Evolutionary conservation across 2,888 invertebrate genomes (phyloP), one percentile per base, ranked within the genome.

Genomic region (Ligdia adustata): DNA sequence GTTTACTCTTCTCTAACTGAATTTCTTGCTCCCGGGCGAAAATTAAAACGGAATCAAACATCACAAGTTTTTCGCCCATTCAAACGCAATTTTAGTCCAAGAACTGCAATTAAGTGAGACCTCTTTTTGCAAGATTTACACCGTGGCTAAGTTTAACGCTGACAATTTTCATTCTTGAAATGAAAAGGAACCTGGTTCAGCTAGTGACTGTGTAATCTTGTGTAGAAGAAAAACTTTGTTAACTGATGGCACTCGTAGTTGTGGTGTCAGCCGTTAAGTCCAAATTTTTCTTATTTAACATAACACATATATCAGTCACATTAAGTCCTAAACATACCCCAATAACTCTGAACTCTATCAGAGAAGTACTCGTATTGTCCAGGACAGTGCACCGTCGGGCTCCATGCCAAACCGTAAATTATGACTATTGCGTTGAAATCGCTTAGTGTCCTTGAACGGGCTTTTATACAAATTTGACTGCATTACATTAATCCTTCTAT

Each of bases 351-450:
- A 41, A 33, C 45, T 49, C 34, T 53, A 38, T 42, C 32, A 43
- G 31, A 44, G n/a, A n/a, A n/a, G n/a, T n/a, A n/a, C n/a, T n/a
- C 34, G 52, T 52, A 54, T 54, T 59, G 59, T 51, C 50, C 54
- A 41, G 26, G 12, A 15, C 20, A 16, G 3, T 28, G 51, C 46
- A 48, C 18, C 27, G 39, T 39, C 43, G 52, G 59, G 56, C 46
- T 7, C 33, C 43, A 46, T 41, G 59, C 59, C 59, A 59, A 54
- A 52, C 43, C 43, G 28, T 49, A 37, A 55, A 50, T 55, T 50
- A 45, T 20, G 32, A 5, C 9, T 37, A 15, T 33, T n/a, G 34
- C 39, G 31, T 34, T 16, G 33, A 29, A 43, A 38, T 41, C 56
- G 42, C 32, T 46, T 46, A 44, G 34, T 39, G 50, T 50, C 54